Conservation (phyloP, 2,113 vertebrate species). For the Bungarus multicinctus region DNA sequence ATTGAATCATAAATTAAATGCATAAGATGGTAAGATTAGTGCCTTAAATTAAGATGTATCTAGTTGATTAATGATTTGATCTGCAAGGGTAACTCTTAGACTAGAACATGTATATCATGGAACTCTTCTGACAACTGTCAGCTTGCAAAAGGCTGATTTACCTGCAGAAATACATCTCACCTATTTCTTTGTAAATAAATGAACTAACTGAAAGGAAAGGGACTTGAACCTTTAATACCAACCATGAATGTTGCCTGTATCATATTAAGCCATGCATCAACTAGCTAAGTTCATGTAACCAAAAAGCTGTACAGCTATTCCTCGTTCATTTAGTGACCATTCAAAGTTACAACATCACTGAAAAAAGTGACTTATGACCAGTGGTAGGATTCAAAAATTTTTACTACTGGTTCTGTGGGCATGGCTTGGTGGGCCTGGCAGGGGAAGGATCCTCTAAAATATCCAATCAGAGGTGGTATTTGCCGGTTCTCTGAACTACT, state of each 20-base stretch:
- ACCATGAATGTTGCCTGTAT: background rate
- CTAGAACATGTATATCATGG: background rate
- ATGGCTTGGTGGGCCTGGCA: too few relatives aligned
- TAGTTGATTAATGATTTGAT: background rate
- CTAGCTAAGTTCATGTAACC: background rate
- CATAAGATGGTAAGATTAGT: background rate
- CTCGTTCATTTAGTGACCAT: too few relatives aligned
- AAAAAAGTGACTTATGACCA: too few relatives aligned
- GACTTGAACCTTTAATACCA: background rate
- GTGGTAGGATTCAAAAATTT: too few relatives aligned
- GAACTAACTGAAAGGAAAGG: background rate
- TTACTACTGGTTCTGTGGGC: too few relatives aligned
- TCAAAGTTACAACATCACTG: too few relatives aligned
- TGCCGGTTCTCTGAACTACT: too few relatives aligned
- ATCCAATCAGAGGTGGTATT: too few relatives aligned
- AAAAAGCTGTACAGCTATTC: background rate
- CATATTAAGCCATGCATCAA: background rate
- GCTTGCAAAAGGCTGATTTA: background rate
- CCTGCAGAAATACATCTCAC: background rate
- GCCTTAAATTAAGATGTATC: background rate
- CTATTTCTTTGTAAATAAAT: background rate
- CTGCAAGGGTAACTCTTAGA: background rate
- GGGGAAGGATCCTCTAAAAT: too few relatives aligned
- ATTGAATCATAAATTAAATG: background rate
- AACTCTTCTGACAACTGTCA: background rate